phyloP scores from a whole-genome alignment of 2,888 invertebrate species.

The Charanyca ferruginea region DNA sequence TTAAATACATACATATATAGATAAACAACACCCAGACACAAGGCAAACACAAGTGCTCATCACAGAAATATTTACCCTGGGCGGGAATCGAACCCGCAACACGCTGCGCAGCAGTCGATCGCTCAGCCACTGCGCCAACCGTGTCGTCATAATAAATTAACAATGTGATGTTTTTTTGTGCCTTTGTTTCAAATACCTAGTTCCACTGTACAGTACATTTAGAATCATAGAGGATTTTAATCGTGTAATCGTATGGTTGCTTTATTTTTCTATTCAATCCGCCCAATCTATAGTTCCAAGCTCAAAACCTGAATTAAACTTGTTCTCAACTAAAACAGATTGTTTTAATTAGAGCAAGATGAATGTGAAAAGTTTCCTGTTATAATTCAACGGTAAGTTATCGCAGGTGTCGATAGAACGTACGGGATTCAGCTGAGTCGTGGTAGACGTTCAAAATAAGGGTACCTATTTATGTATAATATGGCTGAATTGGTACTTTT shows the following conservation, averaged over 20 bases:
- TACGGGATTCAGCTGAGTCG: conserved; percentile 26
- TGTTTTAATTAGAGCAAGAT: conserved; percentile 78
- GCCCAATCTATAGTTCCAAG: conserved; percentile 23
- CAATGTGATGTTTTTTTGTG: too few relatives aligned
- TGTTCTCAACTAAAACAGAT: conserved; percentile 73
- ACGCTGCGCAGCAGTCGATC: too few relatives aligned
- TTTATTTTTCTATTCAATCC: conserved; percentile 13
- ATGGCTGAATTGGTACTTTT: neutral
- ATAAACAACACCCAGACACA: too few relatives aligned
- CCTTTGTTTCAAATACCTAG: too few relatives aligned
- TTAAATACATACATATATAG: too few relatives aligned
- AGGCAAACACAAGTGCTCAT: too few relatives aligned
- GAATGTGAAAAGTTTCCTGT: conserved; percentile 74
- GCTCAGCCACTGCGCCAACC: too few relatives aligned
- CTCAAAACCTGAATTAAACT: conserved; percentile 72
- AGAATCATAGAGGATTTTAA: neutral
- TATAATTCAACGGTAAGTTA: conserved; percentile 66
- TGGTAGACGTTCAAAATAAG: conserved; percentile 21
- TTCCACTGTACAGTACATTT: too few relatives aligned
- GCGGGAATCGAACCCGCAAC: too few relatives aligned
- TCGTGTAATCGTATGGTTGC: neutral
- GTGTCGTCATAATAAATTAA: too few relatives aligned
- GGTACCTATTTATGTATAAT: conserved; percentile 33
- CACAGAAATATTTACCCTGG: too few relatives aligned
- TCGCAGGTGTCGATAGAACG: conserved; percentile 58